These are phyloP conservation scores for Sebastes fasciatus DNA, from an alignment of 2,113 vertebrate species.

Conservation along the genomic window DNA sequence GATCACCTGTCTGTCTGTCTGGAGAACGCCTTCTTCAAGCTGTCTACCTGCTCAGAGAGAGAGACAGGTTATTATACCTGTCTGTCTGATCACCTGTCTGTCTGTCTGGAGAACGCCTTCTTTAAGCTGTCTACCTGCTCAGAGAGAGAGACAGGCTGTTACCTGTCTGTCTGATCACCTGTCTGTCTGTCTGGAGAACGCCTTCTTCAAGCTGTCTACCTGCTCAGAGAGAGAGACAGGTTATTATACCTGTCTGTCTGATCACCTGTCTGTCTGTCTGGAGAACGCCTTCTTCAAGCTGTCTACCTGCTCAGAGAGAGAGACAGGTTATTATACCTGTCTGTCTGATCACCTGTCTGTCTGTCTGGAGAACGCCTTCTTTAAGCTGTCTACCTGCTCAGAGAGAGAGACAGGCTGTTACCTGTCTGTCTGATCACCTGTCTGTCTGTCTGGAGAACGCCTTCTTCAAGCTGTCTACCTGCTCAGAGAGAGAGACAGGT, in stretches of 20 bases:
- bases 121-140: constrained; percentile 93
- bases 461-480: constrained; percentile 96
- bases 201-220: constrained; percentile 97
- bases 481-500: neutral
- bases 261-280: constrained; percentile 88
- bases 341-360: constrained; percentile 71
- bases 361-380: constrained; percentile 95
- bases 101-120: constrained; percentile 95
- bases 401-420: neutral
- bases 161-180: neutral
- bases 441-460: constrained; percentile 95
- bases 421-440: neutral
- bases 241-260: constrained; percentile 1
- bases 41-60: constrained; percentile 86
- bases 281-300: constrained; percentile 97
- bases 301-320: constrained; percentile 83
- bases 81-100: constrained; percentile 6
- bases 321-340: neutral
- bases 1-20: constrained; percentile 89
- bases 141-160: neutral
- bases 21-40: constrained; percentile 96
- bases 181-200: constrained; percentile 94
- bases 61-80: neutral
- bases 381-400: constrained; percentile 92
- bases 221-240: constrained; percentile 26